Conservation (phyloP, 1,140 invertebrate species). For the Orchesella cincta region DNA sequence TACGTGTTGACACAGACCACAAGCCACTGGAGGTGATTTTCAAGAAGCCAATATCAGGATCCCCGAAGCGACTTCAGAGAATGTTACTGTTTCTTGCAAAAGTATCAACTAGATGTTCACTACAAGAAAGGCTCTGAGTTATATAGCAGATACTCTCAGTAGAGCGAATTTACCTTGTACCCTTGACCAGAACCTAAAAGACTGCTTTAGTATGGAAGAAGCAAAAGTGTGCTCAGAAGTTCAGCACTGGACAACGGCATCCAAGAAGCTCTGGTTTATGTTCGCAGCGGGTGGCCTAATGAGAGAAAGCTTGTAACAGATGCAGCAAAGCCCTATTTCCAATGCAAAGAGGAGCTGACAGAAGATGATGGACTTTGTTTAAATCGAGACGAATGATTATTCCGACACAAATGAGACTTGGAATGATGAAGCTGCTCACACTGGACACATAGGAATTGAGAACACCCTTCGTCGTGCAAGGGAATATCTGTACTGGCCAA, state of each 20-base stretch:
- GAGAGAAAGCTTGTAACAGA: too few species aligned
- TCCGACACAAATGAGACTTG: not conserved
- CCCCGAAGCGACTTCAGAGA: conserved; percentile 56
- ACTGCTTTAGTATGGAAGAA: not conserved
- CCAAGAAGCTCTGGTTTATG: too few species aligned
- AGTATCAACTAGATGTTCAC: conserved; percentile 56
- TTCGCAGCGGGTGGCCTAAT: too few species aligned
- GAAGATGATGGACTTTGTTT: conserved; percentile 10
- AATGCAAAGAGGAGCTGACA: not conserved
- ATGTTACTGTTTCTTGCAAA: conserved; percentile 56
- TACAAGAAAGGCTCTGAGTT: conserved; percentile 52
- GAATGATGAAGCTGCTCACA: conserved; percentile 8
- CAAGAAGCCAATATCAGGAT: conserved; percentile 55
- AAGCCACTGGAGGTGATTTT: conserved; percentile 55
- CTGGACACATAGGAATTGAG: conserved; percentile 18
- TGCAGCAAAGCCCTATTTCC: not conserved
- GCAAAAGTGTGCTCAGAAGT: not conserved
- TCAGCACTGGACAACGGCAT: too few species aligned
- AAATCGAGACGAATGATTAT: not conserved
- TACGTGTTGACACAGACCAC: conserved; percentile 53
- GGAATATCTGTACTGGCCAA: conserved; percentile 18
- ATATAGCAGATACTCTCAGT: conserved; percentile 50
- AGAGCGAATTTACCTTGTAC: conserved; percentile 32
- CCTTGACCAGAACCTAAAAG: not conserved
- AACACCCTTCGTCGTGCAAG: not conserved